Evolutionary conservation across 2,888 invertebrate species (phyloP).

Genomic region (Geophilus truncorum): DNA sequence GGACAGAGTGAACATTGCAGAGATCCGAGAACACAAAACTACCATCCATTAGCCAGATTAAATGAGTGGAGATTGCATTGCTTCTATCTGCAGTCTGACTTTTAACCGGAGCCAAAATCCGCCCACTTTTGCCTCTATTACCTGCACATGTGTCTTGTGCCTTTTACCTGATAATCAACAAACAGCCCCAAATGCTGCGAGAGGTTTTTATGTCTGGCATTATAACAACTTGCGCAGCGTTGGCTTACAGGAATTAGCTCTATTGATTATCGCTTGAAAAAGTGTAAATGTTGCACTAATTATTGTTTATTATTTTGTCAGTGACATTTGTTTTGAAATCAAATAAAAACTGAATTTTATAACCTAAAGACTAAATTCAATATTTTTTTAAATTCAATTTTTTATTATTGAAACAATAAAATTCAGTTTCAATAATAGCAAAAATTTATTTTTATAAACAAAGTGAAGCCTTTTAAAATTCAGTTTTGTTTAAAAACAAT

Average conservation of each 20-base stretch:
- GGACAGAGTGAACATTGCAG: neutral
- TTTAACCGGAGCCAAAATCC: conserved; percentile 12
- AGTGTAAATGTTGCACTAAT: neutral
- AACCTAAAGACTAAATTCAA: too few relatives aligned
- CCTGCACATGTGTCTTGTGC: conserved; percentile 13
- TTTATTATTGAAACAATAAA: too few relatives aligned
- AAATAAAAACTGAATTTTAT: too few relatives aligned
- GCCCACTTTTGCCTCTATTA: conserved; percentile 22
- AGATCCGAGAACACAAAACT: conserved; percentile 7
- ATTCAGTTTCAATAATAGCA: too few relatives aligned
- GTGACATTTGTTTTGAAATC: too few relatives aligned
- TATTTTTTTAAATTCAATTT: too few relatives aligned
- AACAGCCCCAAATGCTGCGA: neutral
- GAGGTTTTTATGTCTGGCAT: neutral
- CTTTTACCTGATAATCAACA: conserved; percentile 22
- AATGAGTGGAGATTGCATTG: conserved; percentile 27
- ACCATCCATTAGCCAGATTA: conserved; percentile 27
- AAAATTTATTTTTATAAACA: too few relatives aligned
- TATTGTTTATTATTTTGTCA: neutral
- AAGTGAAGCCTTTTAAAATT: too few relatives aligned
- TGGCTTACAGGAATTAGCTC: neutral
- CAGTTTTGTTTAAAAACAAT: too few relatives aligned
- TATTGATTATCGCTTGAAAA: neutral
- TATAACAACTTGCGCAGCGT: neutral
- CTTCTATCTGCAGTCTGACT: conserved; percentile 17